phyloP scores from a whole-genome alignment of 2,797 vertebrate species.

The Acanthiza pusilla region DNA sequence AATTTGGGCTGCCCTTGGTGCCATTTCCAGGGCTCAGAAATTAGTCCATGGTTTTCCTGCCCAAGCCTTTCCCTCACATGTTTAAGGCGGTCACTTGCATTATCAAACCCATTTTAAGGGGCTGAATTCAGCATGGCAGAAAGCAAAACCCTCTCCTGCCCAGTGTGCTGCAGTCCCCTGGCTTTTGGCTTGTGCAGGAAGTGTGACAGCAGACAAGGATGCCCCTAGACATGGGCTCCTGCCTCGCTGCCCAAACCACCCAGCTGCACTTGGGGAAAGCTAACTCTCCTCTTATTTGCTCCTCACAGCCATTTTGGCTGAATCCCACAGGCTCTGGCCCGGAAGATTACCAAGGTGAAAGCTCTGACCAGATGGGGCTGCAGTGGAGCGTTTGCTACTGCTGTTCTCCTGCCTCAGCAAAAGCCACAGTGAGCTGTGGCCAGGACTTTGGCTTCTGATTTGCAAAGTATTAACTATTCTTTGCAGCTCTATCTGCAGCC shows the following conservation, averaged over 20 bases:
- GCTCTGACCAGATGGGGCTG: neutral
- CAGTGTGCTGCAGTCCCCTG: neutral
- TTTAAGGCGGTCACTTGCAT: neutral
- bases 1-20: neutral
- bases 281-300: neutral
- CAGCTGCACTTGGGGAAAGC: fast-evolving
- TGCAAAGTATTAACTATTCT: neutral
- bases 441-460: neutral
- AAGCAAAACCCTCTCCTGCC: neutral
- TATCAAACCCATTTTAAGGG: neutral
- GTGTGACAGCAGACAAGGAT: neutral
- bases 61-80: neutral
- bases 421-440: neutral
- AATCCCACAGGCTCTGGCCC: neutral
- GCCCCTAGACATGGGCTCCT: neutral
- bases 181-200: neutral
- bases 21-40: neutral
- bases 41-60: neutral
- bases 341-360: neutral
- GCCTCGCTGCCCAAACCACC: neutral
- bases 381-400: neutral
- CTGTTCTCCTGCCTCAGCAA: neutral
- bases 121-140: neutral
- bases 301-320: neutral
- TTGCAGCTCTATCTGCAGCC: neutral